Base-by-base conservation (phyloP, 30 jellyfish, hydroid and myxozoan species). In the Turritopsis rubra region DNA sequence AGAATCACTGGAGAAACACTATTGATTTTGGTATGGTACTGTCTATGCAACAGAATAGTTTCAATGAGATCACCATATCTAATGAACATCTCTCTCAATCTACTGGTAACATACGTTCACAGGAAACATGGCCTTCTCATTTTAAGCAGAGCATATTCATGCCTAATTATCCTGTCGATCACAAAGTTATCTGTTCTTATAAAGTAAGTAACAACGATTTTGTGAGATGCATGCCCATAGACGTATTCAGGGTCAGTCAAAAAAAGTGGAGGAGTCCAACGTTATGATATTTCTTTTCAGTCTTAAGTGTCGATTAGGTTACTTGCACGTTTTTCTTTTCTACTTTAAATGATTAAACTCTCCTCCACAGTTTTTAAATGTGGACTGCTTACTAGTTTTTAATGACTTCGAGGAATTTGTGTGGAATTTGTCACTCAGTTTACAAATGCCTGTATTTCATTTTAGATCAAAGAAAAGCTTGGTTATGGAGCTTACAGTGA, bases 81-180 rank as follows among this genome's bases (percentile, higher is more conserved):
- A 5, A 41, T 13, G 9, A 41, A 41, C 60, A 41, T 41, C 13
- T 68, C 9, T 68, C 77, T 17, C 28, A 68, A 27, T 68, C 77
- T 7, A 27, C 77, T 0, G 77, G 30, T 22, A 68, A 68, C 17
- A n/a, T 68, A 0, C 28, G 77, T n/a, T 27, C 17, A 27, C 30
- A n/a, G 0, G 77, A 68, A 19, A 68, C 28, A 23, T 68, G 77
- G 77, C 77, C 77, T n/a, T 27, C 16, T n/a, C 77, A 68, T 68
- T 68, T 27, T 23, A 68, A 68, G 9, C 31, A 68, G 77, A 68
- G 77, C 77, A 27, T 68, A 8, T 68, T 68, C 77, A 0, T 68
- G 77, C 77, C 77, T 0, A 68, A 68, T 22, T 68, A 68, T 68
- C 77, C 77, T 8, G 28, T 68, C 9, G 77, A 68, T 19, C 77